A percentile compares a stretch with the other conserved stretches of the same genome.
phyloP scores from a whole-genome alignment of 2,888 invertebrate species.

The Petrophora chlorosata region DNA sequence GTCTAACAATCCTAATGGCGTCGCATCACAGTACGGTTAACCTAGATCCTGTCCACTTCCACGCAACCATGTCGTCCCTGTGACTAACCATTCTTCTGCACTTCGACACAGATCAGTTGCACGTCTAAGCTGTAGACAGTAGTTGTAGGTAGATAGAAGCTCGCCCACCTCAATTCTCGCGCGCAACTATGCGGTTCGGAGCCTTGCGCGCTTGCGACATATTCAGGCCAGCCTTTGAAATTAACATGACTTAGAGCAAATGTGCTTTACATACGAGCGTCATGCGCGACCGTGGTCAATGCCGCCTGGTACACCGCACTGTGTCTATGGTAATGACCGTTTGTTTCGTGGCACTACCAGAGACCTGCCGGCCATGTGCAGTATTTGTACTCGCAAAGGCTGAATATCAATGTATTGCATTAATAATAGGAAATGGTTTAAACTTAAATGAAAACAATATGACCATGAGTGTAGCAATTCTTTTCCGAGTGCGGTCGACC shows the following conservation, averaged over 20 bases:
- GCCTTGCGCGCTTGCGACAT: conserved; percentile 60
- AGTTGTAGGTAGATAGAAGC: conserved; percentile 47
- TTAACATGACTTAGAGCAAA: conserved; percentile 65
- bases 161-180: conserved; percentile 54
- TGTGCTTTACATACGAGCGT: conserved; percentile 45
- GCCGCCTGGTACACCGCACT: conserved; percentile 54
- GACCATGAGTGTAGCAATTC: conserved; percentile 26
- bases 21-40: conserved; percentile 41
- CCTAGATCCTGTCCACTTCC: conserved; percentile 58
- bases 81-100: conserved; percentile 80
- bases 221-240: conserved; percentile 60
- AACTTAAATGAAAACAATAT: conserved; percentile 40
- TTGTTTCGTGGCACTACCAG: conserved; percentile 47
- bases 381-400: conserved; percentile 45
- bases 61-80: conserved; percentile 70
- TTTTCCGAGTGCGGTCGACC: conserved; percentile 9
- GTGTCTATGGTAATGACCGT: conserved; percentile 68
- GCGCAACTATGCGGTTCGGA: conserved; percentile 60
- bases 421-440: conserved; percentile 45
- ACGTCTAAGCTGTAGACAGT: conserved; percentile 20
- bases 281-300: conserved; percentile 64
- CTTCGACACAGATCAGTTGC: conserved; percentile 43
- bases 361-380: conserved; percentile 36
- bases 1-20: conserved; percentile 17
- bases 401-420: conserved; percentile 49